phyloP scores from a whole-genome alignment of 2,797 vertebrate species.

The Eulemur coronatus region DNA sequence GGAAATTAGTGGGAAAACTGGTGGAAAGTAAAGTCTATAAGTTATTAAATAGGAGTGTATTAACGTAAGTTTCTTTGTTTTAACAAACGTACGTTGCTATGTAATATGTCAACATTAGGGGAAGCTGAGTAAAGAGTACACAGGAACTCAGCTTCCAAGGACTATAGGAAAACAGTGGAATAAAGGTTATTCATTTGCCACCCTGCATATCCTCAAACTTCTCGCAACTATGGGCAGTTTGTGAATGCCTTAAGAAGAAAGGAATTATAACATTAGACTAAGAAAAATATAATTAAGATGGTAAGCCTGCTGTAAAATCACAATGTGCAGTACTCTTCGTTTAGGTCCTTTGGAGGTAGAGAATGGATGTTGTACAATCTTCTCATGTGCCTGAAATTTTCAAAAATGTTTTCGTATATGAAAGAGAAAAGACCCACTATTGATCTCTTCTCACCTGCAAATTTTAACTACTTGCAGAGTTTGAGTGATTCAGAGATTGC shows the following conservation, averaged over 20 bases:
- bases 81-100: not conserved
- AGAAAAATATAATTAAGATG: not conserved
- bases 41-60: not conserved
- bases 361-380: not conserved
- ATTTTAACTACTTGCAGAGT: not conserved
- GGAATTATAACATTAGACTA: not conserved
- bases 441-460: not conserved
- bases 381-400: not conserved
- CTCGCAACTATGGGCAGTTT: not conserved
- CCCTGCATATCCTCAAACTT: not conserved
- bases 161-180: not conserved
- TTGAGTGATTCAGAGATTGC: not conserved
- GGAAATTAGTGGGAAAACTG: not conserved
- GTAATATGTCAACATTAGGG: not conserved
- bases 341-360: not conserved
- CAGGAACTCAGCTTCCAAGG: not conserved
- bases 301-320: not conserved
- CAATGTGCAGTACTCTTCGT: not conserved
- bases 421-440: not conserved
- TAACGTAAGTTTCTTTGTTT: not conserved
- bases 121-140: not conserved
- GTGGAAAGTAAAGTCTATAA: not conserved
- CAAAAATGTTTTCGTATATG: not conserved
- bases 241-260: not conserved
- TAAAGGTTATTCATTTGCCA: not conserved